Base-by-base conservation (phyloP, 2,888 invertebrate genomes). In the Deilephila elpenor region DNA sequence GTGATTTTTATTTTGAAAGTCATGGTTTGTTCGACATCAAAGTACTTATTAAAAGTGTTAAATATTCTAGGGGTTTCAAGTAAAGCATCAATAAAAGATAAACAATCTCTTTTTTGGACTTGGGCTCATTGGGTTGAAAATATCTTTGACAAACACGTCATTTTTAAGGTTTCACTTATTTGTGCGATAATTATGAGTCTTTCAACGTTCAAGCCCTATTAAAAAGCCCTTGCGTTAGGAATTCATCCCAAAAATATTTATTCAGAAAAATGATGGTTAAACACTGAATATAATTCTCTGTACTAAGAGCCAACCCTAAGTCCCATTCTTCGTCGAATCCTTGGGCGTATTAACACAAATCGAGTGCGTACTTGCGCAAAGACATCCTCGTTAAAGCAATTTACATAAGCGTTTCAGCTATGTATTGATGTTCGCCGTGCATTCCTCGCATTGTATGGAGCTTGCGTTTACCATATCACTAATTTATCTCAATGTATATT, bases 271-370 rank as follows among this genome's bases (percentile, higher is more conserved):
- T 5, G 11, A 53, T 17, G 19, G 5, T 19, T 53, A 19, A 53
- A 19, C 5, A 19, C 53, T 56, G n/a, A 56, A 19, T 56, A 19
- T 11, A 11, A 14, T 44, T 44, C 11, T 37, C 14, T 2, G 44
- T 56, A n/a, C n/a, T n/a, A 56, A n/a, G 56, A 56, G n/a, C 56
- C 17, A 56, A 56, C n/a, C 56, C n/a, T 56, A n/a, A 56, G n/a
- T 56, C 56, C n/a, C n/a, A 56, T n/a, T n/a, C 44, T 44, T 44
- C 56, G 17, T 0, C n/a, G n/a, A 56, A 56, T 56, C 56, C 19
- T 56, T n/a, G 56, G 56, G 56, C 56, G 56, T 56, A 56, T 56
- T 56, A 76, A 76, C 75, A 73, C 75, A 51, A 25, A 67, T 67
- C 20, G 56, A 56, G 19, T 56, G 56, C 56, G 67, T 67, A 14